Conservation (phyloP, 2,888 invertebrate genomes). For the Anagyrus pseudococci region DNA sequence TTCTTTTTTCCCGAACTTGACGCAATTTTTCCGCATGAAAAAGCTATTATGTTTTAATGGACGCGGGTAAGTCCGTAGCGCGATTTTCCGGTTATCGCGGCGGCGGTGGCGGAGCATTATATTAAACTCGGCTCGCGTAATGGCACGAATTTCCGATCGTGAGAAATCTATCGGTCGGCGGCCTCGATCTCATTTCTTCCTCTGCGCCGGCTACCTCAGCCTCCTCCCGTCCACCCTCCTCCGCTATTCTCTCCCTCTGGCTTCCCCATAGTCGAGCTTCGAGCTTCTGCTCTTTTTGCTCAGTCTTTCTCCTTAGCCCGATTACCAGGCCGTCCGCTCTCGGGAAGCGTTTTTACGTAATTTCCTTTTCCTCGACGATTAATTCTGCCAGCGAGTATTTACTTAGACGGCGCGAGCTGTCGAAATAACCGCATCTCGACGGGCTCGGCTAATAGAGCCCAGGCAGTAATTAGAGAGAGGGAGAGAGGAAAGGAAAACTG, state of each 20-base stretch:
- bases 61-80: constrained; percentile 7
- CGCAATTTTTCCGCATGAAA: constrained; percentile 23
- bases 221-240: not conserved
- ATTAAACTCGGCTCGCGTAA: constrained; percentile 28
- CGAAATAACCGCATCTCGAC: constrained; percentile 33
- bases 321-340: constrained; percentile 7
- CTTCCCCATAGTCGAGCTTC: no score
- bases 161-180: constrained; percentile 34
- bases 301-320: not conserved
- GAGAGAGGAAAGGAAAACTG: no score
- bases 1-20: no score
- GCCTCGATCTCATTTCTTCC: constrained; percentile 5
- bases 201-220: not conserved
- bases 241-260: not conserved
- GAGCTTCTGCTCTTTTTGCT: constrained; percentile 2
- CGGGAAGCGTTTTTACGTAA: constrained; percentile 33
- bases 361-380: constrained; percentile 39
- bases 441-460: no score
- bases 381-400: constrained; percentile 36
- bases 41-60: constrained; percentile 32
- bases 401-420: constrained; percentile 31
- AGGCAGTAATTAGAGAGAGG: no score
- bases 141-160: constrained; percentile 39
- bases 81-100: constrained; percentile 29
- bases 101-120: constrained; percentile 5